phyloP scores from a whole-genome alignment of 2,113 vertebrate genomes.

The Loxodonta africana region DNA sequence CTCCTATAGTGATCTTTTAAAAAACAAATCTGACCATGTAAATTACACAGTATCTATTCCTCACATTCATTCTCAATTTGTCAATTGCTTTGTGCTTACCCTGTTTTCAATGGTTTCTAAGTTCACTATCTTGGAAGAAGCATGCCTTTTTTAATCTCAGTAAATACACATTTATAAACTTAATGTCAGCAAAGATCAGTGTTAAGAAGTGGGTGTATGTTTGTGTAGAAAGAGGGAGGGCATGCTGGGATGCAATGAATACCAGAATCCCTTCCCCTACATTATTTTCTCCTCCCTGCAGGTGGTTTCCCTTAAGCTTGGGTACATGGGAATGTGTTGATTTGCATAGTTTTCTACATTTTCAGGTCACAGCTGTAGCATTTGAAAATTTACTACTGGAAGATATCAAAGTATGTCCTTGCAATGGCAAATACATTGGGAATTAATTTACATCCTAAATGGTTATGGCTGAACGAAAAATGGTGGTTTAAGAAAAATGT shows the following conservation, averaged over 20 bases:
- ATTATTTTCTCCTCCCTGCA: neutral
- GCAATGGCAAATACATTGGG: neutral
- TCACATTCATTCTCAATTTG: neutral
- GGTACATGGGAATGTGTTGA: neutral
- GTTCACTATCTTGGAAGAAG: neutral
- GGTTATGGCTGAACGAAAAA: neutral
- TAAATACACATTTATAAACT: neutral
- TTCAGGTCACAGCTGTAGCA: neutral
- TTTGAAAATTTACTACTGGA: slow-evolving; percentile 38
- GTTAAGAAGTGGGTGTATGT: neutral
- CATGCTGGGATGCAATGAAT: neutral
- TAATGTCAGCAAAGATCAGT: neutral
- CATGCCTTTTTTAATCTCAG: neutral
- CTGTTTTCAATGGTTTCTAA: neutral
- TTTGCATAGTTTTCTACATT: slow-evolving; percentile 8
- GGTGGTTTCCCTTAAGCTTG: neutral
- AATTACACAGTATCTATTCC: neutral
- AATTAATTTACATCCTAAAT: slow-evolving; percentile 18
- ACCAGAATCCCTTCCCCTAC: neutral
- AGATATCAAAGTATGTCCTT: neutral
- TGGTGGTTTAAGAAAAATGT: neutral
- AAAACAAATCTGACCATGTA: neutral
- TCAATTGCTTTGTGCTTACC: neutral
- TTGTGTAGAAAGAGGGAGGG: neutral
- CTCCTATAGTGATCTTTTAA: too few species aligned